Base-by-base conservation (phyloP, 1,140 invertebrate genomes). In the Chrysoperla carnea region DNA sequence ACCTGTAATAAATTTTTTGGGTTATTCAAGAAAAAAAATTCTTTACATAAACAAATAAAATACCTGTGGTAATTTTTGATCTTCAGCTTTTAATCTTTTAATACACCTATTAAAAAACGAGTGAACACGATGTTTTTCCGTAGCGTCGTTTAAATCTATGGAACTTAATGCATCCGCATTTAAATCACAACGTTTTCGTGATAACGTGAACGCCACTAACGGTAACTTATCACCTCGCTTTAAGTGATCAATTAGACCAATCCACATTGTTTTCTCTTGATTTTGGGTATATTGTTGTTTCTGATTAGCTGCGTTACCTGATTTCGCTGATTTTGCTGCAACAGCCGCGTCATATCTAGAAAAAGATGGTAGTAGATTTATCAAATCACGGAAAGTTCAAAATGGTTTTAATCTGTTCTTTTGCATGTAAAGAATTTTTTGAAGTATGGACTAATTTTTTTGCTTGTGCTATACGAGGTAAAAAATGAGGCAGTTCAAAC, bases 181-280 rank as follows among this genome's bases (percentile, higher is more conserved):
- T 42, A 72, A 68, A 55, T 94, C 86, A 50, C 75, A 78, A 37
- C 71, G 76, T 56, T 87, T 90, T 45, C 92, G 70, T 0, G 92
- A 97, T 45, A 99, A 75, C 7, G 85, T 91, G 54, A 99, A 99
- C 2, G 88, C 79, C 1, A 98, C 90, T 0, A 90, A 84, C 0
- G 95, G 94, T 37, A 98, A 64, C 53, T 91, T 81, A 46, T 93
- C 81, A 41, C 81, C 67, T 33, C 76, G 75, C 50, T 73, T 70
- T 5, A 93, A 66, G 58, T 85, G 79, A 49, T 81, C 75, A 37
- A 95, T 73, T 41, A 95, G 72, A 15, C 80, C 81, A 36, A 80
- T 73, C 83, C 87, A 95, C 43, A 87, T 75, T 36, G 79, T 88
- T 58, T 83, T 80, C 51, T 91, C 86, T 52, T 86, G 73, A 42